Conservation (phyloP, 1,140 invertebrate genomes). For the Drosophila equinoxialis region DNA sequence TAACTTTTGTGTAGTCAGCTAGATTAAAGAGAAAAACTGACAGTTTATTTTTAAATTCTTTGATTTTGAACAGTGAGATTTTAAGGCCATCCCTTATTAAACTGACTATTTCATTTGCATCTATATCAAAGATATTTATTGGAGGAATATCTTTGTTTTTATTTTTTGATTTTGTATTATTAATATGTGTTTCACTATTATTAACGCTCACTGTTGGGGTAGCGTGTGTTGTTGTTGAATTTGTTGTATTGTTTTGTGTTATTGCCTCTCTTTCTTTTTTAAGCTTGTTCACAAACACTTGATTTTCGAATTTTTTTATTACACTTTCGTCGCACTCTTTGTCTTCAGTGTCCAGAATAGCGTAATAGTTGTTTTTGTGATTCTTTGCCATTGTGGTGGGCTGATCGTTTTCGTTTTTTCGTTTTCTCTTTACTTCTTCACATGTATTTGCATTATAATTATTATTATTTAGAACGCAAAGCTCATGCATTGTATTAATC, state of each 20-base stretch:
- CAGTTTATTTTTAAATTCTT: background rate
- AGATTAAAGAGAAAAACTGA: background rate
- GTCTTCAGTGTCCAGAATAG: no score
- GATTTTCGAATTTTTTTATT: background rate
- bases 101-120: background rate
- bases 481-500: no score
- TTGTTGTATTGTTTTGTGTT: no score
- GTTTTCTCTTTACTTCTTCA: no score
- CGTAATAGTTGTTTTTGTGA: no score
- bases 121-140: background rate
- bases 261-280: background rate
- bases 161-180: background rate
- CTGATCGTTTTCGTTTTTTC: no score
- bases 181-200: background rate
- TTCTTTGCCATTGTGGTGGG: no score
- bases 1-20: background rate
- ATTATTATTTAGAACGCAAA: no score
- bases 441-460: no score
- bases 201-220: background rate
- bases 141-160: background rate
- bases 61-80: background rate
- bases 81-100: background rate
- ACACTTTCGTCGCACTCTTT: no score
- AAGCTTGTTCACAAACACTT: slow-evolving; percentile 1
- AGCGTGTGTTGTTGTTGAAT: background rate